Conservation (phyloP, 2,113 vertebrate species). For the Butorides virescens region DNA sequence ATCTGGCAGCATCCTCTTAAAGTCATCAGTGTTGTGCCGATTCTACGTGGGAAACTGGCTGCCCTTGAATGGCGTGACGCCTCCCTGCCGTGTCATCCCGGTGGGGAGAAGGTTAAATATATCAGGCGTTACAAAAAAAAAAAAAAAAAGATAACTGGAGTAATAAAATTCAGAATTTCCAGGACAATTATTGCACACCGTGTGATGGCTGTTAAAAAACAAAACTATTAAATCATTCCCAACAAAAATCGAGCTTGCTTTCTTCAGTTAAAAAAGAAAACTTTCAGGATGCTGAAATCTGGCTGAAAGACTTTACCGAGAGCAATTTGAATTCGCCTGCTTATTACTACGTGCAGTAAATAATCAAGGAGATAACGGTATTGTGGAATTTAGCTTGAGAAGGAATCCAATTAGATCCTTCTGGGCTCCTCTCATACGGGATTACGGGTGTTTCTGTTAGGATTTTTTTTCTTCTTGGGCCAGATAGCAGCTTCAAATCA, state of each 20-base stretch:
- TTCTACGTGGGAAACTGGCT: not conserved
- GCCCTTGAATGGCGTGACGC: not conserved
- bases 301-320: not conserved
- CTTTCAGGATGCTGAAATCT: not conserved
- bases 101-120: rapidly evolving
- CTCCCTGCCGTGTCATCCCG: rapidly evolving
- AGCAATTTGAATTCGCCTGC: not conserved
- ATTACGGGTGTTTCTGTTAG: not conserved
- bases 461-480: not conserved
- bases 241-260: not conserved
- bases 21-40: not conserved
- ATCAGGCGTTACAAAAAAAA: no score
- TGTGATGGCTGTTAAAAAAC: not conserved
- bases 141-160: not conserved
- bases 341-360: not conserved
- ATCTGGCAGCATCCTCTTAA: not conserved
- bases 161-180: not conserved
- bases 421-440: not conserved
- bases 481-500: not conserved
- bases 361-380: not conserved
- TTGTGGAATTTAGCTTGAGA: not conserved
- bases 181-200: not conserved
- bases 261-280: not conserved
- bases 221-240: not conserved
- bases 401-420: not conserved